Conservation (phyloP, 2,888 invertebrate genomes). For the Drosophila robusta region DNA sequence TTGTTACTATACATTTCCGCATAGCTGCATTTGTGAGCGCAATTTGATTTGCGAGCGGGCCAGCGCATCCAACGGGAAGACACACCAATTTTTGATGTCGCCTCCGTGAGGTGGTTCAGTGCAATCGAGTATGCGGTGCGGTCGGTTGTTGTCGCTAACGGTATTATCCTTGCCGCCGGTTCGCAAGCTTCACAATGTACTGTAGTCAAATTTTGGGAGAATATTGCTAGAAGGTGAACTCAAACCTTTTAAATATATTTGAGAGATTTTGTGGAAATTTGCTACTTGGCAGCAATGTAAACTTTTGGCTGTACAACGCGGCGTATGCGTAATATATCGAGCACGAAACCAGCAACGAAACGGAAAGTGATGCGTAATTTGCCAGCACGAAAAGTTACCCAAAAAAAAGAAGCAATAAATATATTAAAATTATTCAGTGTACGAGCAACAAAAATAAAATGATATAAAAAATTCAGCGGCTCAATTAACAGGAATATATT, state of each 20-base stretch:
- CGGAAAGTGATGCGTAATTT: slow-evolving; percentile 77
- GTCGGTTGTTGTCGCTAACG: slow-evolving; percentile 52
- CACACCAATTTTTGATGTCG: slow-evolving; percentile 33
- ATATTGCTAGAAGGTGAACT: not conserved
- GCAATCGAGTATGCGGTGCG: slow-evolving; percentile 79
- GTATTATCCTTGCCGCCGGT: slow-evolving; percentile 42
- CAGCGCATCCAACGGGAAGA: slow-evolving; percentile 58
- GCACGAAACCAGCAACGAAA: slow-evolving; percentile 64
- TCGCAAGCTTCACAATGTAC: slow-evolving; percentile 15
- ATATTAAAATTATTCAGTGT: slow-evolving; percentile 29
- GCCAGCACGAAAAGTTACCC: slow-evolving; percentile 44
- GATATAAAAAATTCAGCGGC: slow-evolving; percentile 13
- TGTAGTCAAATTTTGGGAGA: slow-evolving; percentile 3
- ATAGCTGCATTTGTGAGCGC: slow-evolving; percentile 46
- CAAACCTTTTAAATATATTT: slow-evolving; percentile 12
- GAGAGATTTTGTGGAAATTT: slow-evolving; percentile 21
- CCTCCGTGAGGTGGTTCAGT: slow-evolving; percentile 60
- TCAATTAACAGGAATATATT: slow-evolving; percentile 55
- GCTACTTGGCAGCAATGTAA: slow-evolving; percentile 22
- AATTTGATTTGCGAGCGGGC: slow-evolving; percentile 36
- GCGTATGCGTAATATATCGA: slow-evolving; percentile 72
- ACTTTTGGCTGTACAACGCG: slow-evolving; percentile 44
- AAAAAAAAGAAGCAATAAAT: slow-evolving; percentile 33
- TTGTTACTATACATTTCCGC: slow-evolving; percentile 47
- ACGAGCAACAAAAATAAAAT: slow-evolving; percentile 19